Conservation (phyloP, 2,113 vertebrate species). For the Lepus americanus region DNA sequence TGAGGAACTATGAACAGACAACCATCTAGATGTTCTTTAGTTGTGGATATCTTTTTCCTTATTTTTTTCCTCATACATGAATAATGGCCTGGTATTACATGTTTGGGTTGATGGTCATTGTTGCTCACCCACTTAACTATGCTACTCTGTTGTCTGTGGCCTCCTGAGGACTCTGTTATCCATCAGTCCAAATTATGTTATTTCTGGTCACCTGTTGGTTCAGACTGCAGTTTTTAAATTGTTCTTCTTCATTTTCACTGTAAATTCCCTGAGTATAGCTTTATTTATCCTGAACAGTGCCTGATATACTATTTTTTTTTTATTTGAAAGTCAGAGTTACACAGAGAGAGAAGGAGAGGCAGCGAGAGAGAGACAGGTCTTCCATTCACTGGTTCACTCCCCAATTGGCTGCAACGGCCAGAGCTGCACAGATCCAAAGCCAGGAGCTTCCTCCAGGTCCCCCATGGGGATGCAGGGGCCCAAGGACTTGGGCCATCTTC, state of each 20-base stretch:
- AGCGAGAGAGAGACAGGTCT: no score
- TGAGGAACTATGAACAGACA: neutral
- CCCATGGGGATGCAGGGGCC: no score
- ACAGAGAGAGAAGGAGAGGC: no score
- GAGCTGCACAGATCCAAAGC: no score
- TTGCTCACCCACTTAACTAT: neutral
- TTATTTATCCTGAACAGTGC: neutral
- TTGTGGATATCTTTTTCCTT: neutral
- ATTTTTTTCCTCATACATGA: neutral
- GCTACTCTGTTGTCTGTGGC: neutral
- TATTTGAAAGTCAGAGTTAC: no score
- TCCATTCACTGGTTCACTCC: no score
- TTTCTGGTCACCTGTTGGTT: neutral
- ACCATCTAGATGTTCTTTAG: neutral
- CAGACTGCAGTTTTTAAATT: neutral
- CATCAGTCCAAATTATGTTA: no score
- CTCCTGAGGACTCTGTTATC: neutral
- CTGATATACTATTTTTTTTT: no score
- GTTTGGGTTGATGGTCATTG: neutral
- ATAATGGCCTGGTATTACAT: neutral
- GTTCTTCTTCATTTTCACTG: neutral
- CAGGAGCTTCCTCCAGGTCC: no score
- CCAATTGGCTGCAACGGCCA: no score
- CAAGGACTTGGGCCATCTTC: no score
- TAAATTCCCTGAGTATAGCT: neutral